Base-by-base conservation (phyloP, 1,140 invertebrate genomes). In the Calephelis nemesis region DNA sequence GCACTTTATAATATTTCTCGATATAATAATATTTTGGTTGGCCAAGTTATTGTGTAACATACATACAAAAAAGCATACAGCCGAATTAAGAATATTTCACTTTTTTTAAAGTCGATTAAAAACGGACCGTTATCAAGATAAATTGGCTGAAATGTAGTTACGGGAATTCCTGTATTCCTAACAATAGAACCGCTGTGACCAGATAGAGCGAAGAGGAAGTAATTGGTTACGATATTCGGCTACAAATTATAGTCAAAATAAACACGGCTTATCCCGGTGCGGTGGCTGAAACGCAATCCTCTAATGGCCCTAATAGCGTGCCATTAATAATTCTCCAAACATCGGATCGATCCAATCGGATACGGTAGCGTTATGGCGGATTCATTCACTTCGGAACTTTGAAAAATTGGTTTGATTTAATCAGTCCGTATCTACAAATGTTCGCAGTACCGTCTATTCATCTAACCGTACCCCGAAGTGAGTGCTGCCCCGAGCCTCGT, bases 241-340 rank as follows among this genome's bases (percentile, higher is more conserved):
- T 58, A 58, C 52, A 58, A 58, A 58, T 58, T 58, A 54, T 54
- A 10, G 52, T 58, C 52, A 58, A 58, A 58, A 58, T 39, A 52
- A 65, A 65, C 48, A 50, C 48, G 48, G 64, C 64, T 65, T 40
- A 65, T 42, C 50, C 48, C 48, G 40, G 12, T 65, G 52, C 52
- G 52, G 50, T 54, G 50, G 19, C 50, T 9, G 50, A 13, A 52
- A 52, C 48, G 30, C 64, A 40, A 39, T 65, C 40, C 40, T 50
- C 50, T 48, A 50, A 50, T 40, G 48, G 48, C 48, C 30, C 64
- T 63, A 63, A 47, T 65, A 47, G 47, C n/a, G 47, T 39, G 15
- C 9, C 48, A 12, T 19, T 49, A 49, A 65, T 65, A 42, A 49
- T 65, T 47, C 42, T 30, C 39, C 39, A 47, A 58, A 58, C 52